Conservation (phyloP, 2,888 invertebrate species). For the Plebejus anna region DNA sequence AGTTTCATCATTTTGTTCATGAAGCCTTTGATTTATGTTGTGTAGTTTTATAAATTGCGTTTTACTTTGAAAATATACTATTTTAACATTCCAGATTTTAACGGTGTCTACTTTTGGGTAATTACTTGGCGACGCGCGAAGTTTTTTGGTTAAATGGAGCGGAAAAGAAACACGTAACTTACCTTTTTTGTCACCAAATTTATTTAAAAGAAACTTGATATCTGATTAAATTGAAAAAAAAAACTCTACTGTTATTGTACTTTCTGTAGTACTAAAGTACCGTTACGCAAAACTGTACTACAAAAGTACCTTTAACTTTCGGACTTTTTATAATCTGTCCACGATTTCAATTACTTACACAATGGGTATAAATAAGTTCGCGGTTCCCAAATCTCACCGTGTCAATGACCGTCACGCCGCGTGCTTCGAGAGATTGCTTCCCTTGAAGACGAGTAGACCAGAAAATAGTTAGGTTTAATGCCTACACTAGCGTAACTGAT, state of each 20-base stretch:
- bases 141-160: background rate
- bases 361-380: slow-evolving; percentile 37
- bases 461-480: background rate
- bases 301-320: background rate
- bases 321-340: slow-evolving; percentile 4
- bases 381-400: slow-evolving; percentile 68
- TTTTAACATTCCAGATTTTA: background rate
- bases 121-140: too few relatives aligned
- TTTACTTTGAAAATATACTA: background rate
- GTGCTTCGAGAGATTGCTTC: slow-evolving; percentile 2
- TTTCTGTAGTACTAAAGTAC: background rate
- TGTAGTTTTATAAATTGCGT: background rate
- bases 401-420: slow-evolving; percentile 58
- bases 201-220: background rate
- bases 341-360: slow-evolving; percentile 57
- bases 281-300: background rate
- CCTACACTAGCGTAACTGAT: background rate
- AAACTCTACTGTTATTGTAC: background rate
- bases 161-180: background rate
- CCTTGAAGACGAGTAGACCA: slow-evolving; percentile 23
- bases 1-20: background rate
- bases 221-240: background rate
- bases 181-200: background rate
- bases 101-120: too few relatives aligned
- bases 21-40: background rate